Conservation (phyloP, 1,140 invertebrate species). For the Achatina immaculata region DNA sequence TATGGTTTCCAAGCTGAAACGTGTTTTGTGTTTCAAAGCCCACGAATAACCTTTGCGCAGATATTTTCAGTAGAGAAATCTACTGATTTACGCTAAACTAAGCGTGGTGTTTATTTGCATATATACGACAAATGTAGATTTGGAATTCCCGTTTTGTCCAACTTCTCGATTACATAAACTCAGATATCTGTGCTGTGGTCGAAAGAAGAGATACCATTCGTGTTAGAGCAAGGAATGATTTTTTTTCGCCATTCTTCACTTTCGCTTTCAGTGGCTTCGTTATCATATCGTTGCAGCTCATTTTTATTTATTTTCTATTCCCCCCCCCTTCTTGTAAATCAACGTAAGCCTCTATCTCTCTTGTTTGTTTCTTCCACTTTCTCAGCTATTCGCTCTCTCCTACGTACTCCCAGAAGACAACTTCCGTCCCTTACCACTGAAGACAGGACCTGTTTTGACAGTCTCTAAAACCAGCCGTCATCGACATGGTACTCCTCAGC, state of each 20-base stretch:
- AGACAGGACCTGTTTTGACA: not conserved
- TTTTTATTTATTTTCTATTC: not conserved
- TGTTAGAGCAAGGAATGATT: too few relatives aligned
- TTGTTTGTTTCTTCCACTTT: not conserved
- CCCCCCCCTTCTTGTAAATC: not conserved
- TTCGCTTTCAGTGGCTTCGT: not conserved
- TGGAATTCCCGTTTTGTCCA: too few relatives aligned
- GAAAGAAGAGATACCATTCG: too few relatives aligned
- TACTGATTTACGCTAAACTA: too few relatives aligned
- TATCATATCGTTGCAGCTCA: not conserved
- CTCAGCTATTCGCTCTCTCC: not conserved
- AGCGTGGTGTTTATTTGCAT: too few relatives aligned
- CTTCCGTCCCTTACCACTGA: not conserved
- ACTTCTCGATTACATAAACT: too few relatives aligned
- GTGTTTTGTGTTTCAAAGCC: too few relatives aligned
- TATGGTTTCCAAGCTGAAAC: too few relatives aligned
- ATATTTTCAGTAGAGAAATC: too few relatives aligned
- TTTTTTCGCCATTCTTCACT: not conserved
- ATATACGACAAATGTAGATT: too few relatives aligned
- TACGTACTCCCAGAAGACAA: not conserved
- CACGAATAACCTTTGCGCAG: too few relatives aligned
- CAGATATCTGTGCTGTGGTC: too few relatives aligned
- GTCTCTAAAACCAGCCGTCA: not conserved
- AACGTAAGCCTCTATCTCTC: not conserved
- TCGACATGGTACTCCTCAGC: not conserved